Percentiles rank a stretch among this genome's conserved stretches.
Evolutionary conservation across 2,888 invertebrate genomes (phyloP).

Genomic region (Zele albiditarsus): DNA sequence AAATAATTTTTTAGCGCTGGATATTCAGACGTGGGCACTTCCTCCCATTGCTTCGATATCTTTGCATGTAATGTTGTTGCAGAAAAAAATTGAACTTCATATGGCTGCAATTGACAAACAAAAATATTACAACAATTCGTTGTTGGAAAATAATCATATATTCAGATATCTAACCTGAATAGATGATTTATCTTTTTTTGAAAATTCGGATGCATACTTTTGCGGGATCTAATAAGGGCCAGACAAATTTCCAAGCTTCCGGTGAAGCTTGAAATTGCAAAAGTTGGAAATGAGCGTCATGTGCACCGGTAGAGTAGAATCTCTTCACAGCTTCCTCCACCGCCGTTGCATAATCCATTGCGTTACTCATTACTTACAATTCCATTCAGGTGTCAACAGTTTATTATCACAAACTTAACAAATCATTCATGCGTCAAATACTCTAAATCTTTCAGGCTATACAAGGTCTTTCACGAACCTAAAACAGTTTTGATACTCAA

Average conservation of each 20-base stretch:
- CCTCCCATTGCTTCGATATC: constrained; percentile 89
- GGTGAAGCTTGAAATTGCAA: constrained; percentile 88
- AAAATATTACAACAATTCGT: constrained; percentile 17
- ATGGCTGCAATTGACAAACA: constrained; percentile 75
- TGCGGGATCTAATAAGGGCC: constrained; percentile 88
- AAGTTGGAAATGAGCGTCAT: constrained; percentile 89
- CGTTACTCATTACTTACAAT: neutral
- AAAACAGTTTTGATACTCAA: no score
- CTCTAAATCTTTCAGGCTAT: no score
- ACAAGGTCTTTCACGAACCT: no score
- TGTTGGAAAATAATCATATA: neutral
- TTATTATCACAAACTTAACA: neutral
- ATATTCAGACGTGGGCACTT: constrained; percentile 87
- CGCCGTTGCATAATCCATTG: constrained; percentile 53
- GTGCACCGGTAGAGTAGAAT: constrained; percentile 79
- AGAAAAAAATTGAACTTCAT: constrained; percentile 95
- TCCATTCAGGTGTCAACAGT: neutral
- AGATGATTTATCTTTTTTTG: constrained; percentile 17
- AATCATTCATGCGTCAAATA: neutral
- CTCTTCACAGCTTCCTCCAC: constrained; percentile 73
- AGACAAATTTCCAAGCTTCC: constrained; percentile 94
- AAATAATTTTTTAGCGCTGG: constrained; percentile 85
- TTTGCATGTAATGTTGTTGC: constrained; percentile 93
- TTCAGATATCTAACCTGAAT: neutral
- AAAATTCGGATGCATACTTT: constrained; percentile 77